A percentile compares a stretch with the other conserved stretches of the same genome.
Evolutionary conservation across 2,888 invertebrate species (phyloP).

Genomic region (Germaria angustata): DNA sequence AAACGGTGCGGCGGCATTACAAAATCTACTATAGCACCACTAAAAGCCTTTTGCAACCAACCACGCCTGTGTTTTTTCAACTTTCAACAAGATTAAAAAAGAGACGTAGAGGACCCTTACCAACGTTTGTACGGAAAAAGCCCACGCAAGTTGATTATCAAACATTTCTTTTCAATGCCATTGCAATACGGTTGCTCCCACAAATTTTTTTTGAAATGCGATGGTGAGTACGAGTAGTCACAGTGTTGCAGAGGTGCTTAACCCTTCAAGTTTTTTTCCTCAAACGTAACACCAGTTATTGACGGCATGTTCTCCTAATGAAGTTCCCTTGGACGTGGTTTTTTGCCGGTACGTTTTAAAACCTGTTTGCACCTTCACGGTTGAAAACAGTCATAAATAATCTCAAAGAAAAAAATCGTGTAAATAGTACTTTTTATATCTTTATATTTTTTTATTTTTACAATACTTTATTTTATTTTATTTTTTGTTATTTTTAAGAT

Average conservation of each 20-base stretch:
- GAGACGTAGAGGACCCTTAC: not conserved
- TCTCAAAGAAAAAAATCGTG: slow-evolving; percentile 59
- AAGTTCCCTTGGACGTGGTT: slow-evolving; percentile 11
- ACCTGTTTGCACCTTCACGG: slow-evolving; percentile 64
- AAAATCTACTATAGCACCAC: slow-evolving; percentile 75
- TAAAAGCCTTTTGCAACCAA: not conserved
- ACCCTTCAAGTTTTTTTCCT: slow-evolving; percentile 7
- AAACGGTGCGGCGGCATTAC: slow-evolving; percentile 76
- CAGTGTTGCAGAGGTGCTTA: slow-evolving; percentile 10
- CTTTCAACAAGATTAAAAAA: not conserved
- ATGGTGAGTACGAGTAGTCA: not conserved
- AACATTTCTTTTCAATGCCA: not conserved
- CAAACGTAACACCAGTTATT: not conserved
- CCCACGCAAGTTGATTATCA: not conserved
- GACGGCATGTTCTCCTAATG: slow-evolving; percentile 31
- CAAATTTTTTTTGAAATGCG: slow-evolving; percentile 9
- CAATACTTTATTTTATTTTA: slow-evolving; percentile 38
- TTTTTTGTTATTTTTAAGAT: slow-evolving; percentile 27
- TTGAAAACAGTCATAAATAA: slow-evolving; percentile 49
- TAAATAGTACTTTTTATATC: slow-evolving; percentile 55
- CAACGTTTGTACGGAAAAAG: not conserved
- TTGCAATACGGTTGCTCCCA: not conserved
- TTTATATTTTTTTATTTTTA: slow-evolving; percentile 32
- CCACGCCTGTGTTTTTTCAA: not conserved
- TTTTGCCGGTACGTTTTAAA: slow-evolving; percentile 62